Evolutionary conservation across 2,888 invertebrate genomes (phyloP), one percentile per base, ranked within the genome.

Genomic region (Lamellibrachia satsuma): DNA sequence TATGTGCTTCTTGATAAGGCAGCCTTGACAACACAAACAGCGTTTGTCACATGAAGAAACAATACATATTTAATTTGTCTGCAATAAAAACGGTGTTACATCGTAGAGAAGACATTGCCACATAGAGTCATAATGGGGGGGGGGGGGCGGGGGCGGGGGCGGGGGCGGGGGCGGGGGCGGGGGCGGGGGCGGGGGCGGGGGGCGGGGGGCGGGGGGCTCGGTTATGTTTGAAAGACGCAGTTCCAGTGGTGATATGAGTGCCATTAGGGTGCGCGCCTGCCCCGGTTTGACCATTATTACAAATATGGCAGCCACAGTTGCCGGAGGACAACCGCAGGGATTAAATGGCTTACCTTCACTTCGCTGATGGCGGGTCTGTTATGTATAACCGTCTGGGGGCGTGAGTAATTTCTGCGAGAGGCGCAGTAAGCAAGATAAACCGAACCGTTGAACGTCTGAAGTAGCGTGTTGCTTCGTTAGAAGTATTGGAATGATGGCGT

Each of bases 281-380:
- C 39, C 75, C 75, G 22, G 15, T 75, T 75, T 75, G 75, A 75
- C 11, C 75, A 75, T 75, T 75, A 75, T 75, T 75, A 75, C 75
- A 75, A 75, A 22, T 75, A 75, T 75, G 75, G 75, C 75, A n/a
- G n/a, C 15, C 75, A 22, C 75, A 3, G 75, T 22, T 4, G 75
- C n/a, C 11, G 22, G 3, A n/a, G n/a, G 75, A 22, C 75, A 75
- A 75, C 75, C 22, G 6, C 75, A 22, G 75, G 75, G 75, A 75
- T 75, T 75, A 75, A 75, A 75, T 22, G 55, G 75, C 75, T 75
- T 75, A 75, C 75, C 75, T n/a, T 75, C 75, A n/a, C 75, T 75
- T 75, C 75, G 75, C 75, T 39, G 39, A 39, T 39, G 39, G 39
- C 39, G 39, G 39, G 2, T 75, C 75, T 75, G 75, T 75, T 75